Conservation (phyloP, 2,113 vertebrate species). For the Rattus norvegicus region DNA sequence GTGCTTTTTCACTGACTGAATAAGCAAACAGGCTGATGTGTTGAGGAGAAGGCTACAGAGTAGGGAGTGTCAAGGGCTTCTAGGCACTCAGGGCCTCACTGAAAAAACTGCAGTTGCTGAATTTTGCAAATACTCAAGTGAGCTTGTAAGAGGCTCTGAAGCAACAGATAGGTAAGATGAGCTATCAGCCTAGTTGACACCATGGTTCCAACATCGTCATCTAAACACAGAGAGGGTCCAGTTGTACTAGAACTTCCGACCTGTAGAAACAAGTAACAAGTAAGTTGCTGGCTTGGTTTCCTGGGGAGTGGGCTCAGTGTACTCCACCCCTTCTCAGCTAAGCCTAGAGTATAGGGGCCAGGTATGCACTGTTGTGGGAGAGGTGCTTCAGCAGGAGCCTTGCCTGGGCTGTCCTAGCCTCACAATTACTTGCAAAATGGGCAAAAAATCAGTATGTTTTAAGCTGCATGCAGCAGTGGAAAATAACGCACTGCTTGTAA, state of each 20-base stretch:
- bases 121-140: background rate
- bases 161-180: background rate
- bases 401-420: conserved; percentile 29
- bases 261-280: background rate
- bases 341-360: conserved; percentile 77
- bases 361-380: background rate
- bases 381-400: conserved; percentile 66
- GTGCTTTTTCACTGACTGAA: background rate
- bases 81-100: background rate
- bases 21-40: background rate
- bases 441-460: background rate
- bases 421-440: conserved; percentile 29
- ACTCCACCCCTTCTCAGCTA: conserved; percentile 79
- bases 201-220: background rate
- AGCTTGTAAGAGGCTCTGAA: conserved; percentile 1
- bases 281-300: conserved; percentile 75
- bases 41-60: background rate
- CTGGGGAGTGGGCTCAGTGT: conserved; percentile 75
- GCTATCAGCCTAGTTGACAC: background rate
- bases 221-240: background rate
- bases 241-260: background rate
- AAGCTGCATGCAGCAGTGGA: background rate
- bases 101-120: background rate
- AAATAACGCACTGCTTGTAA: background rate
- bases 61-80: background rate